Conservation (phyloP, 2,888 invertebrate genomes). For the Parthenolecanium corni region DNA sequence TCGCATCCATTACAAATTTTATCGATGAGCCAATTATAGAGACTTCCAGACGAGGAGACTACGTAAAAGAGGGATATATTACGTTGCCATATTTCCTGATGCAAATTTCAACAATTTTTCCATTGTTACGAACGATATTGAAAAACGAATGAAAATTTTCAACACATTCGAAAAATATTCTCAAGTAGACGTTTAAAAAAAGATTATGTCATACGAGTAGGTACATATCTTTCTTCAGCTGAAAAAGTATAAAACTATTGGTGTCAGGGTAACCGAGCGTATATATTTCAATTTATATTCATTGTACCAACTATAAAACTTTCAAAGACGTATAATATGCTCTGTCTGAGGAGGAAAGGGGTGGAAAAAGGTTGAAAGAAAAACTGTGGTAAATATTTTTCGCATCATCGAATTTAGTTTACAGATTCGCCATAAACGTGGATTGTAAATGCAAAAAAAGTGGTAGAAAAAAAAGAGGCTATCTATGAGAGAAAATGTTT, state of each 20-base stretch:
- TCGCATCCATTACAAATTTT: too few species aligned
- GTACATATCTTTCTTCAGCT: too few species aligned
- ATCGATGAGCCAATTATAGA: too few species aligned
- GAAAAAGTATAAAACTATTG: not conserved
- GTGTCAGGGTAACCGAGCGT: too few species aligned
- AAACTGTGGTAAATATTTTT: not conserved
- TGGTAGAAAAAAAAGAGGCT: not conserved
- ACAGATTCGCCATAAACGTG: too few species aligned
- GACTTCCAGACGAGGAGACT: too few species aligned
- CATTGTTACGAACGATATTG: not conserved
- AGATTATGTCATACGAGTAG: too few species aligned
- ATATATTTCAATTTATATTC: too few species aligned
- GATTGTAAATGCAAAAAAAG: too few species aligned
- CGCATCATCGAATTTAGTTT: not conserved
- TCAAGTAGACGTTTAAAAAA: not conserved
- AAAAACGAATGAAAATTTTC: not conserved
- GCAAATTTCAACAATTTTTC: not conserved
- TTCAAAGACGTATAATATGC: too few species aligned
- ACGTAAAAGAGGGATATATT: not conserved
- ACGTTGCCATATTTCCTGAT: not conserved
- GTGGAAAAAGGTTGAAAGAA: not conserved
- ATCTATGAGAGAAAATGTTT: not conserved
- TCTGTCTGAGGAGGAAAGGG: too few species aligned
- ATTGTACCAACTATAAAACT: too few species aligned
- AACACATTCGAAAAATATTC: not conserved